Evolutionary conservation across 2,888 invertebrate genomes (phyloP), one percentile per base, ranked within the genome.

Genomic region (Phragmatobia fuliginosa): DNA sequence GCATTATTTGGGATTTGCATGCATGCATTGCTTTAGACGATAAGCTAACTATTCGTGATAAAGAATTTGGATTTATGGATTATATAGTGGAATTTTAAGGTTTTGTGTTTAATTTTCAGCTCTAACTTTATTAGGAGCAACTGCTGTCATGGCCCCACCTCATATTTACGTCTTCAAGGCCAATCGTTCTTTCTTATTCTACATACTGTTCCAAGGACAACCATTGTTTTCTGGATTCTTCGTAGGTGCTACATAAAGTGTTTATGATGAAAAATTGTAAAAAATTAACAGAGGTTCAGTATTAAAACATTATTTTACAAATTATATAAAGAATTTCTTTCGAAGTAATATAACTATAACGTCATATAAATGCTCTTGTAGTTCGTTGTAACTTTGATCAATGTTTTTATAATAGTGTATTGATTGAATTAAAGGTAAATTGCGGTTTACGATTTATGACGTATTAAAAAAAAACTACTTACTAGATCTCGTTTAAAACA

Each of bases 211-310:
- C 62, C 11, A 49, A 65, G 31, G 41, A 5, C 56, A 10, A 25
- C 41, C 67, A 32, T 25, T 72, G 31, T 75, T 75, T 58, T 41
- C 21, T 28, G 70, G 76, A 4, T 36, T 16, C 16, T 77, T 70
- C 38, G 41, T 62, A 32, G 73, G 68, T 25, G 60, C 28, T 21
- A 6, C 66, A 58, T 72, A 65, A 52, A 49, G 45, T n/a, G n/a
- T n/a, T n/a, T 58, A 36, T 66, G 62, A 63, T 49, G 31, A 11
- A 61, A 45, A 6, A 25, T 21, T 58, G 8, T 4, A 28, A 52
- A 28, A 28, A 8, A 1, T 11, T 1, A 45, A 41, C 25, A 10
- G 8, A 10, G n/a, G 10, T 49, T 49, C n/a, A 49, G n/a, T n/a
- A 8, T n/a, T 21, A 7, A n/a, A 21, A 49, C 10, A 49, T 14